phyloP scores from a whole-genome alignment of 2,888 invertebrate species.

The Theristus sp. region DNA sequence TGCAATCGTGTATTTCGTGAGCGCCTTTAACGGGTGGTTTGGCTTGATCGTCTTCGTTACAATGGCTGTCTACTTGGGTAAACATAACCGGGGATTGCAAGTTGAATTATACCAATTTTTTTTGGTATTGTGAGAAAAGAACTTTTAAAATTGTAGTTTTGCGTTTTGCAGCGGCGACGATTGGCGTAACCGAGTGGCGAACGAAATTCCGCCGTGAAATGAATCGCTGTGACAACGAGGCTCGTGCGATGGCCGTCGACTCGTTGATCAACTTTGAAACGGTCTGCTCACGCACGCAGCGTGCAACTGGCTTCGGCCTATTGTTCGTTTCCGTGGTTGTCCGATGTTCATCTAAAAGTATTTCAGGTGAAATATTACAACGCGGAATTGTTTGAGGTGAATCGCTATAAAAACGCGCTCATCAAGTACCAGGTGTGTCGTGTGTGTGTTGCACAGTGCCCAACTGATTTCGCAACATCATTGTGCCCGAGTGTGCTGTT shows the following conservation, averaged over 20 bases:
- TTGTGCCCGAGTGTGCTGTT: no score
- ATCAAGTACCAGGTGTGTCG: slow-evolving; percentile 33
- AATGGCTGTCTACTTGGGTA: slow-evolving; percentile 77
- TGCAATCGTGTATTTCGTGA: slow-evolving; percentile 69
- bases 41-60: slow-evolving; percentile 81
- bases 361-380: slow-evolving; percentile 65
- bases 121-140: no score
- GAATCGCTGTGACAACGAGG: slow-evolving; percentile 82
- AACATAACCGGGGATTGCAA: slow-evolving; percentile 29
- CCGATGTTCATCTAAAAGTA: no score
- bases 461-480: no score
- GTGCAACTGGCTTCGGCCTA: no score
- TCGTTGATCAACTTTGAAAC: slow-evolving; percentile 93
- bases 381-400: slow-evolving; percentile 74
- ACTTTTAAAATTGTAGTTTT: background rate
- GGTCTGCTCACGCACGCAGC: no score
- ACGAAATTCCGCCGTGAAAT: slow-evolving; percentile 80
- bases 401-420: slow-evolving; percentile 62
- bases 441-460: no score
- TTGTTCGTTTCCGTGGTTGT: no score
- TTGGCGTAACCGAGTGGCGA: slow-evolving; percentile 87
- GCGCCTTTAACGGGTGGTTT: slow-evolving; percentile 76
- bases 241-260: slow-evolving; percentile 65
- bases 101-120: no score
- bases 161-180: slow-evolving; percentile 50